Conservation (phyloP, 37 sponge, comb jelly and placozoan genomes). For the Beroe ovata region DNA sequence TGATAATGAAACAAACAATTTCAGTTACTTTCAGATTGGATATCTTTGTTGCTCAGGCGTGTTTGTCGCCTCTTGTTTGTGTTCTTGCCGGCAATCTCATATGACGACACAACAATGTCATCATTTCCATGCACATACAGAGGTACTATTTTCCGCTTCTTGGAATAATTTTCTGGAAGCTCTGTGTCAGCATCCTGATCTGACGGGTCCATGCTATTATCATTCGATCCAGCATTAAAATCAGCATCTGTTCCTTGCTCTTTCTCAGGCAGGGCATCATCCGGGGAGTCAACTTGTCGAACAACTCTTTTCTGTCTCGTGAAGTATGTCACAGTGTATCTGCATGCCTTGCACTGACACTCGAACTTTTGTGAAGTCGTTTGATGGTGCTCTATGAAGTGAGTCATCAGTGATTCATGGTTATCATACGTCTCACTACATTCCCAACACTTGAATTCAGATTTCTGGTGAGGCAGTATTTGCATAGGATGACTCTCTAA, state of each 20-base stretch:
- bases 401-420: not conserved
- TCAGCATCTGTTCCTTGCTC: not conserved
- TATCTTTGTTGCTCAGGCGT: no score
- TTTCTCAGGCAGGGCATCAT: not conserved
- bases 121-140: not conserved
- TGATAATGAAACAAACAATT: no score
- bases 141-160: slow-evolving; percentile 13
- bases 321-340: not conserved
- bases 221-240: not conserved
- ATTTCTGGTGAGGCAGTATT: not conserved
- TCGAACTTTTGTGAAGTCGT: not conserved
- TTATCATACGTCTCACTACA: not conserved
- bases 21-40: no score
- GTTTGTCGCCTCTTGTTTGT: no score
- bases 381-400: slow-evolving; percentile 7
- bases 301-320: not conserved
- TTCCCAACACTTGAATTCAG: slow-evolving; percentile 25
- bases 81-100: not conserved
- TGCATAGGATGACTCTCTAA: not conserved
- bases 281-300: not conserved
- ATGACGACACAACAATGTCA: not conserved
- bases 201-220: not conserved
- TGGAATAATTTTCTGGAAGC: not conserved
- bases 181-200: not conserved
- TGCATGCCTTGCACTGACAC: not conserved